These are phyloP conservation scores for Scolopax bukidnonensis DNA, from an alignment of 2,797 vertebrate genomes.

Conservation along the genomic window DNA sequence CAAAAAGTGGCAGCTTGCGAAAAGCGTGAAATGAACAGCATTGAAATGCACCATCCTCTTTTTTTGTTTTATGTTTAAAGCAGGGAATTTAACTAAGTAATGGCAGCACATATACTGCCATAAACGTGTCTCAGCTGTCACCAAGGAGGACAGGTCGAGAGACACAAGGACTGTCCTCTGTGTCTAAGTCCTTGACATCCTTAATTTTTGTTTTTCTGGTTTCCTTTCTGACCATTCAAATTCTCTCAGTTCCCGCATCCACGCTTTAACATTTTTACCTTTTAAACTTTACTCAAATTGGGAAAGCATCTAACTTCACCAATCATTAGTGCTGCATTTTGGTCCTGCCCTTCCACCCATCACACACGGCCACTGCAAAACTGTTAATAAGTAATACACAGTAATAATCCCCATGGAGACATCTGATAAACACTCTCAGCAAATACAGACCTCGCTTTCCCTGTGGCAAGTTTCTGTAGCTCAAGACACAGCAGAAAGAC, in stretches of 20 bases:
- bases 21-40: background rate
- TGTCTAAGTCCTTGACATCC: background rate
- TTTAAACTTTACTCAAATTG: background rate
- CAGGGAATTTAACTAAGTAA: background rate
- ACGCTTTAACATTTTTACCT: background rate
- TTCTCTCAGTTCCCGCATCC: background rate
- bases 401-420: background rate
- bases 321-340: background rate
- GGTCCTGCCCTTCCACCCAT: background rate
- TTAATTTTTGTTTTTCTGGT: background rate
- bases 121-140: background rate
- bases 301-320: background rate
- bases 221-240: background rate
- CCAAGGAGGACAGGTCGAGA: rapidly evolving
- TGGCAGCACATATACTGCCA: background rate
- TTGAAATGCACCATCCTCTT: background rate
- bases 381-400: background rate
- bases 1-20: background rate
- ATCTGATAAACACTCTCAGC: background rate
- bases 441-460: background rate
- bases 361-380: background rate
- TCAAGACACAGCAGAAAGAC: background rate
- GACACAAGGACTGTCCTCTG: background rate
- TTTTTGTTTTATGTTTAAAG: background rate
- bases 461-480: background rate